phyloP scores from a whole-genome alignment of 1,140 invertebrate species.

The Eupristina koningsbergeri region DNA sequence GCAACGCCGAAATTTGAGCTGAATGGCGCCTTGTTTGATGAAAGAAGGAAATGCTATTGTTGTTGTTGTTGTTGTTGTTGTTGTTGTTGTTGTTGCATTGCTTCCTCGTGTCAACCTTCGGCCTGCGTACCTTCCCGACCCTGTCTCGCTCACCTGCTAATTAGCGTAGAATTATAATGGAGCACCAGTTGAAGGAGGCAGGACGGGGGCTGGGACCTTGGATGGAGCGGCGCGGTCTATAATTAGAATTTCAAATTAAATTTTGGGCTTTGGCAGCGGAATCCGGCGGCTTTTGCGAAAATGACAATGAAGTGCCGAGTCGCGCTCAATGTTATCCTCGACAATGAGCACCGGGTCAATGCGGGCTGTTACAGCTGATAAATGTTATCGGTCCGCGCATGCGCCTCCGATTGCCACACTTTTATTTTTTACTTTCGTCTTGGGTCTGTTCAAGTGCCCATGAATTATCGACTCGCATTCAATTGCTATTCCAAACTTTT shows the following conservation, averaged over 20 bases:
- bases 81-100: no score
- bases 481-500: no score
- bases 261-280: not conserved
- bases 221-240: not conserved
- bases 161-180: conserved; percentile 18
- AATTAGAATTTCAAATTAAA: conserved; percentile 42
- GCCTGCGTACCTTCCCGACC: not conserved
- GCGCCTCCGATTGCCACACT: not conserved
- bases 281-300: not conserved
- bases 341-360: not conserved
- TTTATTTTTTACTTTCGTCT: no score
- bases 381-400: not conserved
- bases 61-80: no score
- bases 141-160: conserved; percentile 14
- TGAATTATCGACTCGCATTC: not conserved
- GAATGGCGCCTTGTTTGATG: no score
- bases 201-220: conserved; percentile 9
- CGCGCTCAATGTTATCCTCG: not conserved
- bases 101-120: not conserved
- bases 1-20: no score
- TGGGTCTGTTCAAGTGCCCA: no score
- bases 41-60: no score
- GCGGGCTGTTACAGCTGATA: not conserved
- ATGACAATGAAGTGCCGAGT: not conserved
- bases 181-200: not conserved